Conservation (phyloP, 2,888 invertebrate genomes). For the Aproaerema taeniolella region DNA sequence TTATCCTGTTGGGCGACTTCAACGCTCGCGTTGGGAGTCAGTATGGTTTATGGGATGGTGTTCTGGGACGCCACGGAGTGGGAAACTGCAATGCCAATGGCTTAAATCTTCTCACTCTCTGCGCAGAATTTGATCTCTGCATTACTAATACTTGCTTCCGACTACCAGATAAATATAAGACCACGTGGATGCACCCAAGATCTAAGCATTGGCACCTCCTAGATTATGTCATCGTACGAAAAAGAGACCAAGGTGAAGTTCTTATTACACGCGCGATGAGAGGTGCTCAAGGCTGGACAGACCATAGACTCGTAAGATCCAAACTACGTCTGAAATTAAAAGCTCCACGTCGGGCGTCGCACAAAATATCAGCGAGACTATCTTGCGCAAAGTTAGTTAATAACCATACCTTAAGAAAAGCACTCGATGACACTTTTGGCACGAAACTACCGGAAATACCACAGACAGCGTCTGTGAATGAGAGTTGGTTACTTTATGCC, state of each 20-base stretch:
- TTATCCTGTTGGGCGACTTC: constrained; percentile 6
- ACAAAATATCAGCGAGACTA: constrained; percentile 10
- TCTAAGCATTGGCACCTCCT: constrained; percentile 26
- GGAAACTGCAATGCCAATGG: constrained; percentile 20
- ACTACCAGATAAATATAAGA: constrained; percentile 19
- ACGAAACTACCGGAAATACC: background rate
- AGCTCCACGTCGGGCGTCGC: constrained; percentile 11
- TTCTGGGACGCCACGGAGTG: constrained; percentile 13
- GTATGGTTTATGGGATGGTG: constrained; percentile 13
- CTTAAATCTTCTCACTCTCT: constrained; percentile 7
- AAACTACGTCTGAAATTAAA: constrained; percentile 13
- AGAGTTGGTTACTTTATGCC: too few species aligned
- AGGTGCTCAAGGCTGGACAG: too few species aligned
- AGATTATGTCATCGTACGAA: constrained; percentile 19
- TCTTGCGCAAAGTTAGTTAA: constrained; percentile 13
- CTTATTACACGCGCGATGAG: constrained; percentile 13
- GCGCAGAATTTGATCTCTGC: too few species aligned
- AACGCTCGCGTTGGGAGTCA: constrained; percentile 5
- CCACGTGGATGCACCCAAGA: constrained; percentile 23
- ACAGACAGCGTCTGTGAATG: constrained; percentile 1
- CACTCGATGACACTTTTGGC: constrained; percentile 10
- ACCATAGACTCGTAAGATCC: constrained; percentile 17
- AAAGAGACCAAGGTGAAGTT: constrained; percentile 19
- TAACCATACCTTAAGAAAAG: constrained; percentile 10
- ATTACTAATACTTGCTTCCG: constrained; percentile 15